Conservation (phyloP, 2,797 vertebrate species). For the Rhinophrynus dorsalis region DNA sequence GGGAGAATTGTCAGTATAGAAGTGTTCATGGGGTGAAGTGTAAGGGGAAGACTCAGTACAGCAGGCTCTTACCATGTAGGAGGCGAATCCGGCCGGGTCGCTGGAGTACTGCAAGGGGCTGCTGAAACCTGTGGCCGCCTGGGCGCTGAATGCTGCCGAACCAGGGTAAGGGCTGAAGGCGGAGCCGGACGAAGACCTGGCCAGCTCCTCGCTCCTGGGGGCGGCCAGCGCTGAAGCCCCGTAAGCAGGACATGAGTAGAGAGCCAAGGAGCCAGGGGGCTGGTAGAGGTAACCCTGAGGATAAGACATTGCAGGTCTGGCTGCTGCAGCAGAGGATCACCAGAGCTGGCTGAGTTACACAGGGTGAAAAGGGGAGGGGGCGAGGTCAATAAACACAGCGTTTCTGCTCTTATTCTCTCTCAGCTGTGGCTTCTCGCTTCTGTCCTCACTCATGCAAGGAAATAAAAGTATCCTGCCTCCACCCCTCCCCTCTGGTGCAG, state of each 20-base stretch:
- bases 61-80: conserved; percentile 87
- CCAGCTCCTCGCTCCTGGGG: conserved; percentile 88
- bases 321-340: conserved; percentile 16
- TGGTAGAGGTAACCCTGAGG: conserved; percentile 99
- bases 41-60: too few species aligned
- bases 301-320: conserved; percentile 90
- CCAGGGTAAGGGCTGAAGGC: conserved; percentile 96
- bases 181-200: conserved; percentile 89
- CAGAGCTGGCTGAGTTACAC: conserved; percentile 29
- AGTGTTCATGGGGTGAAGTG: too few species aligned
- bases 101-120: conserved; percentile 91
- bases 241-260: conserved; percentile 95
- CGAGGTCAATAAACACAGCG: conserved; percentile 58
- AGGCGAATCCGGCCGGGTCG: conserved; percentile 91
- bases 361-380: conserved; percentile 57
- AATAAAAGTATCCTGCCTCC: conserved; percentile 44
- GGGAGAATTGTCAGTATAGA: too few species aligned
- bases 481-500: conserved; percentile 34
- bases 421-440: conserved; percentile 51
- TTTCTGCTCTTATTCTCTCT: conserved; percentile 55
- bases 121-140: conserved; percentile 88
- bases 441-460: conserved; percentile 43
- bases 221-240: conserved; percentile 90
- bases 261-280: conserved; percentile 95
- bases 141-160: conserved; percentile 93